These are phyloP conservation scores for Chelmon rostratus DNA, from an alignment of 2,797 vertebrate species.

Conservation along the genomic window DNA sequence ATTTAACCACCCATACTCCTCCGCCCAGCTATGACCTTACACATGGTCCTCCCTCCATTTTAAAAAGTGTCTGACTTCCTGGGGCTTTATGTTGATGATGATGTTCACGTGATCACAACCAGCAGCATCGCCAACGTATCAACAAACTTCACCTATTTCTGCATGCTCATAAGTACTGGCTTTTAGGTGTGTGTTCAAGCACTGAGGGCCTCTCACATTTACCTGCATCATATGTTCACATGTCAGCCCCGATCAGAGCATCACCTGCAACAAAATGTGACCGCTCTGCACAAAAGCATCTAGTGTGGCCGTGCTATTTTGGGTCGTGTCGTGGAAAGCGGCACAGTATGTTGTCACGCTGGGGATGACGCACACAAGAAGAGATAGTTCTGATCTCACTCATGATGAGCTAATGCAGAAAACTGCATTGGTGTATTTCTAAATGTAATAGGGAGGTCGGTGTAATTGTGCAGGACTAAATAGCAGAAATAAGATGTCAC, in stretches of 20 bases:
- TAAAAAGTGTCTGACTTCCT: conserved; percentile 53
- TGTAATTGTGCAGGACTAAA: background rate
- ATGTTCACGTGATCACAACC: conserved; percentile 58
- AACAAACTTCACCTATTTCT: background rate
- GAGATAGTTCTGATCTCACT: background rate
- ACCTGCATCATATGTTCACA: background rate
- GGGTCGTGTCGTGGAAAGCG: conserved; percentile 6
- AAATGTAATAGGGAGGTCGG: background rate
- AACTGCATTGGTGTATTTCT: background rate
- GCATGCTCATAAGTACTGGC: background rate
- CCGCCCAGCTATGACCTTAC: conserved; percentile 8
- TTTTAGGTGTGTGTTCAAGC: background rate
- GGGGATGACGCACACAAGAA: conserved; percentile 19
- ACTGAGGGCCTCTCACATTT: background rate
- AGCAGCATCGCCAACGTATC: conserved; percentile 11
- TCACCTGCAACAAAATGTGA: conserved; percentile 26
- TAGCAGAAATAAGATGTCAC: background rate
- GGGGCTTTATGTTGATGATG: conserved; percentile 8
- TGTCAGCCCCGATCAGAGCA: background rate
- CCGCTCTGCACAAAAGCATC: conserved; percentile 20
- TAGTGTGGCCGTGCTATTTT: conserved; percentile 27
- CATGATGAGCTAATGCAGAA: background rate
- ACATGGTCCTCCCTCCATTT: conserved; percentile 39
- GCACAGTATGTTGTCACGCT: background rate
- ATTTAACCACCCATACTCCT: conserved; percentile 32